These are phyloP conservation scores for Allobates femoralis DNA, from an alignment of 2,797 vertebrate genomes.

Conservation along the genomic window DNA sequence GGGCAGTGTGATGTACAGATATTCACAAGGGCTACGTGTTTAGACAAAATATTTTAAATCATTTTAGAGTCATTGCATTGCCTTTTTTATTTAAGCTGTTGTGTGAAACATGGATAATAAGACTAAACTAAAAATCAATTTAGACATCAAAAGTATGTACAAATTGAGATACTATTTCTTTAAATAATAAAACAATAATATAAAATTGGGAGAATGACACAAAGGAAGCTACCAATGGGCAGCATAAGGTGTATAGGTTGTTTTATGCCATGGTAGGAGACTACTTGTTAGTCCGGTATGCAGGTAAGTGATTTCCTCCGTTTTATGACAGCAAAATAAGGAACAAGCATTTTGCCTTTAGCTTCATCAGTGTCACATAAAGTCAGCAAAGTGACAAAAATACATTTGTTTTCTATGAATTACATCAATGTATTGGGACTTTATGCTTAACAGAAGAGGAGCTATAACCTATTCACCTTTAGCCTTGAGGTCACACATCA, in stretches of 20 bases:
- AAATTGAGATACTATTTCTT: too few relatives aligned
- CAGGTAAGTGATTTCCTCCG: background rate
- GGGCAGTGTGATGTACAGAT: too few relatives aligned
- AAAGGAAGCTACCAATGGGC: too few relatives aligned
- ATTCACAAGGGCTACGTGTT: too few relatives aligned
- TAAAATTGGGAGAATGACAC: too few relatives aligned
- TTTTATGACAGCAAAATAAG: background rate
- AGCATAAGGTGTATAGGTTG: background rate
- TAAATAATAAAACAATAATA: too few relatives aligned
- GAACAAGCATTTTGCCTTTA: background rate
- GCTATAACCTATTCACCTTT: slow-evolving; percentile 57
- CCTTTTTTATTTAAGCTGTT: background rate
- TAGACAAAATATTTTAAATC: too few relatives aligned
- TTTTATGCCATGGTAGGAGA: background rate
- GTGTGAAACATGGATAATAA: background rate
- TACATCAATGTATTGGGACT: slow-evolving; percentile 6
- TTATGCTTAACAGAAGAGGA: slow-evolving; percentile 34
- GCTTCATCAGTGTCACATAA: slow-evolving; percentile 25
- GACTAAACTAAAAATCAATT: too few relatives aligned
- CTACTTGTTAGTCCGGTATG: background rate
- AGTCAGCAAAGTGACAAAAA: slow-evolving; percentile 13
- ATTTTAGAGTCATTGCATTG: too few relatives aligned
- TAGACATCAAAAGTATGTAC: too few relatives aligned
- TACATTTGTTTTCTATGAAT: background rate
- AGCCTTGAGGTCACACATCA: slow-evolving; percentile 51